Conservation (phyloP, 2,888 invertebrate species). For the Ichneumoninae sp. region DNA sequence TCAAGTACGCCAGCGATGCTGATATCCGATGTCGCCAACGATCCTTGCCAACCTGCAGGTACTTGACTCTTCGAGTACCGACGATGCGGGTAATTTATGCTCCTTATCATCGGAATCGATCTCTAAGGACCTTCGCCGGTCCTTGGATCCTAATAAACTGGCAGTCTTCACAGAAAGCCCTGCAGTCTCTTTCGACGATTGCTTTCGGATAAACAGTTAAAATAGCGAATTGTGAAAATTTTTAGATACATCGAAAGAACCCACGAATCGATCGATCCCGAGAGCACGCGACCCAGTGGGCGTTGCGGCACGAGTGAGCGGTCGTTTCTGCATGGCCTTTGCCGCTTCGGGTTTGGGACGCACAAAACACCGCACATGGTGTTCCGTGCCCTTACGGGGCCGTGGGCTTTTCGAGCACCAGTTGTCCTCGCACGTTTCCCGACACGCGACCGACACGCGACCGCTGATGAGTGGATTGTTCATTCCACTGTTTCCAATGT, state of each 20-base stretch:
- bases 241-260: not conserved
- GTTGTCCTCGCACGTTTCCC: slow-evolving; percentile 80
- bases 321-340: slow-evolving; percentile 38
- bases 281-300: slow-evolving; percentile 59
- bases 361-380: slow-evolving; percentile 53
- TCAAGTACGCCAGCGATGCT: slow-evolving; percentile 71
- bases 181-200: slow-evolving; percentile 1
- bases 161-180: not conserved
- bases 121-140: not conserved
- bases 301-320: slow-evolving; percentile 60
- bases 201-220: not conserved
- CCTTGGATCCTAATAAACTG: not conserved
- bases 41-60: slow-evolving; percentile 49
- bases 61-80: slow-evolving; percentile 63
- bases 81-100: slow-evolving; percentile 71
- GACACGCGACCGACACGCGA: slow-evolving; percentile 82
- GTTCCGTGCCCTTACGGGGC: slow-evolving; percentile 77
- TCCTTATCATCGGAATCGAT: slow-evolving; percentile 25
- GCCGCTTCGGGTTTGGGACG: slow-evolving; percentile 26
- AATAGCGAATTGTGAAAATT: not conserved
- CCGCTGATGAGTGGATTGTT: slow-evolving; percentile 82
- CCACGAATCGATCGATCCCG: slow-evolving; percentile 34
- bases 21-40: slow-evolving; percentile 68
- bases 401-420: slow-evolving; percentile 79
- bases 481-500: slow-evolving; percentile 78